Conservation (phyloP, 2,113 vertebrate genomes). For the Oryctolagus cuniculus region DNA sequence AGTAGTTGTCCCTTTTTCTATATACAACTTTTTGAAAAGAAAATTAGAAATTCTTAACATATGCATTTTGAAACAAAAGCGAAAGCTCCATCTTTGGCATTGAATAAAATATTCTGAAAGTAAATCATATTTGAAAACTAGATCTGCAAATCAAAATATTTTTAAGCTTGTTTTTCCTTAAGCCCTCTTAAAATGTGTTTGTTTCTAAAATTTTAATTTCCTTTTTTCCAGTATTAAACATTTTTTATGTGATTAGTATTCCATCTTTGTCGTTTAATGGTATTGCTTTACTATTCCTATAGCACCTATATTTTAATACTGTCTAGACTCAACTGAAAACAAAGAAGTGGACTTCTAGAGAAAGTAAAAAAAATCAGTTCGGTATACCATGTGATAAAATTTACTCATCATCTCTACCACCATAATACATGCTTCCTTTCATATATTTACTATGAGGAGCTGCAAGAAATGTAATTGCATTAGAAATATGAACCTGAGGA, state of each 20-base stretch:
- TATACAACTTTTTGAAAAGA: neutral
- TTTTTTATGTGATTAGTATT: slow-evolving; percentile 13
- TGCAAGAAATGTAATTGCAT: slow-evolving; percentile 37
- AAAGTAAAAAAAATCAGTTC: slow-evolving; percentile 62
- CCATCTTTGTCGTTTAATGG: slow-evolving; percentile 40
- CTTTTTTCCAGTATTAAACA: slow-evolving; percentile 47
- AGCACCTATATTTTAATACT: slow-evolving; percentile 55
- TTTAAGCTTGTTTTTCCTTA: slow-evolving; percentile 64
- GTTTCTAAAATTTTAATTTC: slow-evolving; percentile 57
- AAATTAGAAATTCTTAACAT: neutral
- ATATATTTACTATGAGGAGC: slow-evolving; percentile 21
- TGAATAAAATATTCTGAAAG: slow-evolving; percentile 61
- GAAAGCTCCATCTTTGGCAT: slow-evolving; percentile 7
- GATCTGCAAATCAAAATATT: slow-evolving; percentile 67
- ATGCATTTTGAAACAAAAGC: slow-evolving; percentile 66
- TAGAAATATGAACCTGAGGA: slow-evolving; percentile 53
- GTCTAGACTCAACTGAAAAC: slow-evolving; percentile 58
- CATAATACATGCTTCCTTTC: slow-evolving; percentile 60
- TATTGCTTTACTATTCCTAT: slow-evolving; percentile 59
- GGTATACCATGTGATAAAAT: slow-evolving; percentile 13
- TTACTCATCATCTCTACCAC: neutral
- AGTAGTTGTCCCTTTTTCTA: slow-evolving; percentile 47
- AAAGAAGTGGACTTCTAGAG: slow-evolving; percentile 24
- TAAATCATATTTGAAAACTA: slow-evolving; percentile 58
- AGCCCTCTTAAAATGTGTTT: slow-evolving; percentile 37